phyloP scores from a whole-genome alignment of 2,797 vertebrate genomes.

The Chlorospingus flavigularis region DNA sequence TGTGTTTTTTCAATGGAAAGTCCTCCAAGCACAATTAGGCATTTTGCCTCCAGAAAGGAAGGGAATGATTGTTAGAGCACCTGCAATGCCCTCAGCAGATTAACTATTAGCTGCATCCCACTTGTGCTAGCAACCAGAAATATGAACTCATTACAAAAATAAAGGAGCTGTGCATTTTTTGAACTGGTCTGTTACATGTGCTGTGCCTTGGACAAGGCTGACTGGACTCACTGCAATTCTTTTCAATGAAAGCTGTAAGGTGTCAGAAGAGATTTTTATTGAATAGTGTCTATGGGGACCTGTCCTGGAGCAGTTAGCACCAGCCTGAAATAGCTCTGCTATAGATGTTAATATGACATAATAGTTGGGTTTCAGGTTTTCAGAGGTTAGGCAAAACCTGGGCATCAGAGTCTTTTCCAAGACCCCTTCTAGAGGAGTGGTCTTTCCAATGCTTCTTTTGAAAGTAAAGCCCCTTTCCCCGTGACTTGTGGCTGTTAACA shows the following conservation, averaged over 20 bases:
- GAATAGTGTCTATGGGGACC: not conserved
- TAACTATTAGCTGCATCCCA: not conserved
- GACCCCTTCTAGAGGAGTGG: not conserved
- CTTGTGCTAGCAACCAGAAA: not conserved
- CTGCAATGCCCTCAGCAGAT: not conserved
- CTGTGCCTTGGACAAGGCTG: not conserved
- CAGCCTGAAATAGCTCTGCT: not conserved
- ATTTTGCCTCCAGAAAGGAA: not conserved
- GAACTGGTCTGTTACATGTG: not conserved
- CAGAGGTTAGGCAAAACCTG: not conserved
- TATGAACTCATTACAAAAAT: not conserved
- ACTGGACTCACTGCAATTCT: not conserved
- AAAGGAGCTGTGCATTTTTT: not conserved
- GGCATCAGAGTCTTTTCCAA: not conserved
- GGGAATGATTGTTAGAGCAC: not conserved
- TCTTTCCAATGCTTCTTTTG: not conserved
- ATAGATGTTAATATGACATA: not conserved
- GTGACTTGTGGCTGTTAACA: not conserved
- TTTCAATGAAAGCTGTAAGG: not conserved
- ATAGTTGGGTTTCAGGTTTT: not conserved
- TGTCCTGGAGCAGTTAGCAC: not conserved
- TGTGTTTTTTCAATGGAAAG: not conserved
- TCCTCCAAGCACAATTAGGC: not conserved
- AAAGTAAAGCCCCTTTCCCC: not conserved
- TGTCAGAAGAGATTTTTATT: not conserved